These are phyloP conservation scores for Chionoecetes opilio DNA, from an alignment of 1,140 invertebrate genomes.

Conservation along the genomic window DNA sequence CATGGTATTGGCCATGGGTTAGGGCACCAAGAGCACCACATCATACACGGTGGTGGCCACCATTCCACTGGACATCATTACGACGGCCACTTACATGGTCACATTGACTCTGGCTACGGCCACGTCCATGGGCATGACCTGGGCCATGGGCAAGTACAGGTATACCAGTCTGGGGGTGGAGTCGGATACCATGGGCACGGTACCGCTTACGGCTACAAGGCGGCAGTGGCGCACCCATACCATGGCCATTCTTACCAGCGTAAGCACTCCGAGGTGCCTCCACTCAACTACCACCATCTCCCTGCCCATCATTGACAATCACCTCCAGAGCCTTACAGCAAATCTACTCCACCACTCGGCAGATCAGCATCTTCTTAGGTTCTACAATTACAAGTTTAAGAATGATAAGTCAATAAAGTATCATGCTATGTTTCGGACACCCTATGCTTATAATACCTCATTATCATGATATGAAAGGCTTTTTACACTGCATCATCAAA, in stretches of 20 bases:
- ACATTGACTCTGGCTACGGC: neutral
- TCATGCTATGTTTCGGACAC: too few species aligned
- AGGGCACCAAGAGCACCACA: neutral
- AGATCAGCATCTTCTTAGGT: too few species aligned
- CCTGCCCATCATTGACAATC: neutral
- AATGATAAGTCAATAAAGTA: too few species aligned
- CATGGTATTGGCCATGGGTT: constrained; percentile 33
- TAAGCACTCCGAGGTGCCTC: neutral
- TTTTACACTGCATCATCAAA: too few species aligned
- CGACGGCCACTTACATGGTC: constrained; percentile 17
- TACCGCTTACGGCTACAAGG: constrained; percentile 8
- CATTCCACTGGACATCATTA: neutral
- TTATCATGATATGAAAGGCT: too few species aligned
- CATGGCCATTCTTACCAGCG: constrained; percentile 45
- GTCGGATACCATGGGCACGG: neutral
- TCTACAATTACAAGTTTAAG: too few species aligned
- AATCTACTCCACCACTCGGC: neutral
- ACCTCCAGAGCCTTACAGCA: neutral
- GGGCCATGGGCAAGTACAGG: constrained; percentile 47
- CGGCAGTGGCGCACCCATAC: constrained; percentile 49
- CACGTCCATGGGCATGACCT: neutral
- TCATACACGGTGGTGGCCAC: neutral
- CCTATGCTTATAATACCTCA: too few species aligned
- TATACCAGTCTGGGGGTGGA: neutral
- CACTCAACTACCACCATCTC: neutral